Conservation (phyloP, 2,113 vertebrate genomes). For the Argyrosomus japonicus region DNA sequence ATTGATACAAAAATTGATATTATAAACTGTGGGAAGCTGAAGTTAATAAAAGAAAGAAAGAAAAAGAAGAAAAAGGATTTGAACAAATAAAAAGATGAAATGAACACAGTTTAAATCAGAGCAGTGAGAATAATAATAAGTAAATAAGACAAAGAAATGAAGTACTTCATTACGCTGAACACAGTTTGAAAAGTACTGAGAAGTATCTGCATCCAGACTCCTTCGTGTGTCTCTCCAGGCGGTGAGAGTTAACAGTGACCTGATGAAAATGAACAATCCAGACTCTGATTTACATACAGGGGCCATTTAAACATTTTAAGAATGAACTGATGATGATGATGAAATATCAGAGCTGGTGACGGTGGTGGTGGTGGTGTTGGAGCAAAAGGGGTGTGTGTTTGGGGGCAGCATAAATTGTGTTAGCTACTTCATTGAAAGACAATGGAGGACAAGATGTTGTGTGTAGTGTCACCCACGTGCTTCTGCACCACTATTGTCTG, state of each 20-base stretch:
- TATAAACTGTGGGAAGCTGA: neutral
- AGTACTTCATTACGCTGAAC: neutral
- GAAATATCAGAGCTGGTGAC: constrained; percentile 24
- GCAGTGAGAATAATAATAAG: no score
- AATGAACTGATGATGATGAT: constrained; percentile 5
- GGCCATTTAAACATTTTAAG: neutral
- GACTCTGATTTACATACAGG: neutral
- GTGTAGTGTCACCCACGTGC: constrained; percentile 73
- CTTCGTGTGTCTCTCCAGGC: neutral
- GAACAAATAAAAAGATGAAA: neutral
- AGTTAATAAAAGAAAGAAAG: neutral
- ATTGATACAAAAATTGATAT: no score
- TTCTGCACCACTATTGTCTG: constrained; percentile 77
- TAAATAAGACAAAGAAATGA: neutral
- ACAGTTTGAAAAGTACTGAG: neutral
- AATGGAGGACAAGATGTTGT: constrained; percentile 77
- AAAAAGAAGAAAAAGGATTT: neutral
- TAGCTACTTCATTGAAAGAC: constrained; percentile 74
- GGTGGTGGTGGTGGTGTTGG: neutral
- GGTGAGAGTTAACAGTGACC: no score
- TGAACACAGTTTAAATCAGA: neutral
- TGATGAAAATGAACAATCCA: neutral
- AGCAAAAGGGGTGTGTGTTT: constrained; percentile 15
- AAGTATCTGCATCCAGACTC: neutral
- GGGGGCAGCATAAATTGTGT: constrained; percentile 56